A percentile compares a stretch with the other conserved stretches of the same genome.
These are phyloP conservation scores for Pipistrellus pipistrellus DNA, from an alignment of 2,797 vertebrate species.

Conservation along the genomic window DNA sequence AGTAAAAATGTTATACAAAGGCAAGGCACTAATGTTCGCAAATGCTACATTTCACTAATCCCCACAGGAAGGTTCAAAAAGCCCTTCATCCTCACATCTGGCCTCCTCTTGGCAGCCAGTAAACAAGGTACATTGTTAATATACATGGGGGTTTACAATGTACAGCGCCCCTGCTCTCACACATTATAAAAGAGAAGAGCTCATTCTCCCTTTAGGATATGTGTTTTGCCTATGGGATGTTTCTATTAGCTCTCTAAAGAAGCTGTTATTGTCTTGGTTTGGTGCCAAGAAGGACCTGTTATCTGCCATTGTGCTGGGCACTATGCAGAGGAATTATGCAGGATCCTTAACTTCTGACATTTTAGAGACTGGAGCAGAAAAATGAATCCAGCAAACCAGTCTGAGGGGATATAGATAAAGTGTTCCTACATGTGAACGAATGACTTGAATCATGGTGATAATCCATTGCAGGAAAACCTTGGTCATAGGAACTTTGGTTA, in stretches of 20 bases:
- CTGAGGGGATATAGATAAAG: neutral
- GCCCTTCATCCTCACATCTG: neutral
- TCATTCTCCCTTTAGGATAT: neutral
- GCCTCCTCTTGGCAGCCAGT: neutral
- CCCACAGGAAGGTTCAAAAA: neutral
- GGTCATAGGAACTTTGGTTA: neutral
- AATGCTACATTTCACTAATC: neutral
- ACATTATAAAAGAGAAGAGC: neutral
- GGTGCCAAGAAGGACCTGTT: neutral
- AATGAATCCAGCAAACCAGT: neutral
- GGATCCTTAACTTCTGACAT: neutral
- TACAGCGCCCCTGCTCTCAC: neutral
- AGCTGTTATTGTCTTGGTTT: neutral
- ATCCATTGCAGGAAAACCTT: neutral
- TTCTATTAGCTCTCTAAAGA: conserved; percentile 8
- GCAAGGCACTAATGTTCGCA: neutral
- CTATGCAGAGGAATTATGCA: neutral
- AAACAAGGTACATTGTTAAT: neutral
- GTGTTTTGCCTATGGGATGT: neutral
- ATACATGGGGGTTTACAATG: neutral
- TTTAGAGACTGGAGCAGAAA: conserved; percentile 12
- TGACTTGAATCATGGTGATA: neutral
- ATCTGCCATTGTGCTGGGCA: neutral
- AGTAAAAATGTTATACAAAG: neutral
- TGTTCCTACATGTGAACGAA: neutral